These are phyloP conservation scores for Hydra vulgaris DNA, from an alignment of 30 jellyfish, hydroid and myxozoan species.

Conservation along the genomic window DNA sequence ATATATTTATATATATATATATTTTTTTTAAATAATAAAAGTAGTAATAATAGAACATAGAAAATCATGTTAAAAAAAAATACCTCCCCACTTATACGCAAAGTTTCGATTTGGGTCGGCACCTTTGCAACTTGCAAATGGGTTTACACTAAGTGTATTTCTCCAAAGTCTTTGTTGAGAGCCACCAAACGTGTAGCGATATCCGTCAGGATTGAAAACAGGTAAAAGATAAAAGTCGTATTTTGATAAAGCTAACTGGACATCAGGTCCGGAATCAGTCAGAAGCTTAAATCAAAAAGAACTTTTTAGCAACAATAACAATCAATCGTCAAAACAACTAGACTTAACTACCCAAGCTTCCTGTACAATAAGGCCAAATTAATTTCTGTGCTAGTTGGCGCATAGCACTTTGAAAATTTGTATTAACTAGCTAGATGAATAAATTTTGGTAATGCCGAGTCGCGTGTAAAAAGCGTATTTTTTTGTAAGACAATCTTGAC, in stretches of 20 bases:
- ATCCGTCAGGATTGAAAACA: conserved; percentile 78
- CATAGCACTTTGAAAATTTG: too few species aligned
- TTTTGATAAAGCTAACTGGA: conserved; percentile 13
- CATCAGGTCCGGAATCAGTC: neutral
- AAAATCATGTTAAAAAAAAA: neutral
- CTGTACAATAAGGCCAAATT: too few species aligned
- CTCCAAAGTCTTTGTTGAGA: conserved; percentile 83
- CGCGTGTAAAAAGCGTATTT: too few species aligned
- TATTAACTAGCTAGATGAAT: too few species aligned
- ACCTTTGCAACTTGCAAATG: conserved; percentile 47
- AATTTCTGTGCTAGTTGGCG: too few species aligned
- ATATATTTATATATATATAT: too few species aligned
- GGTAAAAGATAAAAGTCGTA: conserved; percentile 38
- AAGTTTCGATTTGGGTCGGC: conserved; percentile 95
- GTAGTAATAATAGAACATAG: too few species aligned
- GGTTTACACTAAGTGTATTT: conserved; percentile 50
- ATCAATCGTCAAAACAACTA: too few species aligned
- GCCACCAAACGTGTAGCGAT: conserved; percentile 52
- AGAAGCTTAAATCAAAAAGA: neutral
- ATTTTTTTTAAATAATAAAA: too few species aligned
- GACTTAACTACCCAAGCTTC: too few species aligned
- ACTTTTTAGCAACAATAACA: neutral
- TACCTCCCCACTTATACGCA: conserved; percentile 74
- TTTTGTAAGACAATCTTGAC: too few species aligned
- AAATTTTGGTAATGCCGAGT: too few species aligned